phyloP scores from a whole-genome alignment of 1,140 invertebrate species.

The Wiebesia pumilae region DNA sequence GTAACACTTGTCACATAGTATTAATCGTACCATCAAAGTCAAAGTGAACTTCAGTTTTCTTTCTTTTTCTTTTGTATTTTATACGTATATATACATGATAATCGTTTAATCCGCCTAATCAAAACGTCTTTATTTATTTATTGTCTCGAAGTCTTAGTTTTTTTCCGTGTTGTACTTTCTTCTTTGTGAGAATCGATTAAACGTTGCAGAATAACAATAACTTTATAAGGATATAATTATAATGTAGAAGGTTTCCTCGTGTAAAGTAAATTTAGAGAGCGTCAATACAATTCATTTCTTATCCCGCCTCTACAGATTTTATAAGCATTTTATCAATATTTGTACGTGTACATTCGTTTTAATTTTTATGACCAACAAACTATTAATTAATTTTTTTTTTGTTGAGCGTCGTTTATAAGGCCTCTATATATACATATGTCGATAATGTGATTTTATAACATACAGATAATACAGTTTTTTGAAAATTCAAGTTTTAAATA shows the following conservation, averaged over 20 bases:
- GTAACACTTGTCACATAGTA: constrained; percentile 37
- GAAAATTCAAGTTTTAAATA: not conserved
- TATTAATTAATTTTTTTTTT: constrained; percentile 49
- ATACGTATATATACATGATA: constrained; percentile 14
- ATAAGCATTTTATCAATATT: constrained; percentile 62
- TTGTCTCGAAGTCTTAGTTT: constrained; percentile 55
- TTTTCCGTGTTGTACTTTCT: constrained; percentile 42
- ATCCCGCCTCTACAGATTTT: constrained; percentile 51
- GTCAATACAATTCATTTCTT: constrained; percentile 29
- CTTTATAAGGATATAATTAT: constrained; percentile 29
- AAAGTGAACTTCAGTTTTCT: constrained; percentile 48
- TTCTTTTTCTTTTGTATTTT: constrained; percentile 38
- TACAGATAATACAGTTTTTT: not conserved
- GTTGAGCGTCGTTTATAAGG: constrained; percentile 22
- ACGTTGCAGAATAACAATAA: constrained; percentile 27
- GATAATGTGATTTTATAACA: not conserved
- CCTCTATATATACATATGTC: not conserved
- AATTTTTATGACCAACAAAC: constrained; percentile 54
- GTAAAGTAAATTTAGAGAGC: constrained; percentile 44
- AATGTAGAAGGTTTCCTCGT: constrained; percentile 40
- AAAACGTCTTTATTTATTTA: constrained; percentile 65
- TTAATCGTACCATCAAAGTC: constrained; percentile 37
- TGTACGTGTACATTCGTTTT: constrained; percentile 60
- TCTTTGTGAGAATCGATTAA: constrained; percentile 24
- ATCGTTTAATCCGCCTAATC: constrained; percentile 57